Conservation (phyloP, 1,140 invertebrate genomes). For the Steinernema khuongi region DNA sequence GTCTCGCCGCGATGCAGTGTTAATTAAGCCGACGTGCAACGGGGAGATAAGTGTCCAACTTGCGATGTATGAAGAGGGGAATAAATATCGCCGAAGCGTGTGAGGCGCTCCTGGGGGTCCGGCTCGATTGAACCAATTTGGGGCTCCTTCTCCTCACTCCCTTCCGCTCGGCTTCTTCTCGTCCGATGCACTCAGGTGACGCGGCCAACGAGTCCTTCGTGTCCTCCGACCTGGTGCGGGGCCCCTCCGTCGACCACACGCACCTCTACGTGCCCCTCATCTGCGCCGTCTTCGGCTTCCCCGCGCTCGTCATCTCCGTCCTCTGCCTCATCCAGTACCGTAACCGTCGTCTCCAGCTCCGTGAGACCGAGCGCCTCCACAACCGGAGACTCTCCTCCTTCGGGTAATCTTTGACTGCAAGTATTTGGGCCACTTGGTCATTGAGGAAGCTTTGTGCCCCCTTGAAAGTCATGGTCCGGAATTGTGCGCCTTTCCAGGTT, state of each 20-base stretch:
- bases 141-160: neutral
- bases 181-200: neutral
- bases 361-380: constrained; percentile 18
- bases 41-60: neutral
- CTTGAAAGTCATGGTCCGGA: no score
- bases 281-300: constrained; percentile 24
- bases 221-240: neutral
- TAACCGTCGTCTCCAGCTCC: constrained; percentile 20
- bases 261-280: neutral
- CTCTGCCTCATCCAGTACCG: constrained; percentile 22
- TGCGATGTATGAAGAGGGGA: neutral
- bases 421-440: neutral
- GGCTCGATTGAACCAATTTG: neutral
- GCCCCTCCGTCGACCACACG: neutral
- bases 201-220: neutral
- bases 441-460: no score
- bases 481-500: no score
- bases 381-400: constrained; percentile 20
- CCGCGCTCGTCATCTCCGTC: constrained; percentile 17
- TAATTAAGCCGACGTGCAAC: neutral
- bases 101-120: neutral
- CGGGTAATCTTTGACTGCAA: neutral
- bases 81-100: neutral
- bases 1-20: constrained; percentile 30
- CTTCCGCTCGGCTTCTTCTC: neutral